Conservation (phyloP, 2,797 vertebrate species). For the Tragelaphus oryx region DNA sequence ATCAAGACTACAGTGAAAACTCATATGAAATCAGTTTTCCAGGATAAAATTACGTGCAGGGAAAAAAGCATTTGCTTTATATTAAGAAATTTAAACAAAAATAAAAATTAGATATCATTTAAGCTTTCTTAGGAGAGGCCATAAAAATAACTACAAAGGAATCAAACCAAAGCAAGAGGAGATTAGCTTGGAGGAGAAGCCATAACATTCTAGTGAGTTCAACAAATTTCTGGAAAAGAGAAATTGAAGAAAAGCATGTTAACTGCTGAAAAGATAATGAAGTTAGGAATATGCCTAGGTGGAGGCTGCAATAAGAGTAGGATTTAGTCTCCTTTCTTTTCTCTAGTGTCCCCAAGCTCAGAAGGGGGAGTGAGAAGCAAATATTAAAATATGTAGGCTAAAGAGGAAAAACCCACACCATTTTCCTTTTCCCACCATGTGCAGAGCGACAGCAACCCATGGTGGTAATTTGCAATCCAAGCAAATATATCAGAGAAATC, state of each 20-base stretch:
- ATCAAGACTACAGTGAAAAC: not conserved
- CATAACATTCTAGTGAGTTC: not conserved
- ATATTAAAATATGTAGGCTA: not conserved
- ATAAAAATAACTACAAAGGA: constrained; percentile 9
- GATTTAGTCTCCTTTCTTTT: not conserved
- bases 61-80: not conserved
- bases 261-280: not conserved
- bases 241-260: not conserved
- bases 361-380: not conserved
- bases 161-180: not conserved
- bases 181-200: not conserved
- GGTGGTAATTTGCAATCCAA: not conserved
- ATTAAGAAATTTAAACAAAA: constrained; percentile 35
- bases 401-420: not conserved
- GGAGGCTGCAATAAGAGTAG: not conserved
- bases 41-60: not conserved
- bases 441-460: not conserved
- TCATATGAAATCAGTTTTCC: not conserved
- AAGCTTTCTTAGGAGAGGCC: not conserved
- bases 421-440: not conserved
- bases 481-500: not conserved
- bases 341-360: not conserved
- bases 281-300: not conserved
- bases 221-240: not conserved
- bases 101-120: not conserved